These are phyloP conservation scores for Eudyptes chrysolophus DNA, from an alignment of 2,113 vertebrate species.

Conservation along the genomic window DNA sequence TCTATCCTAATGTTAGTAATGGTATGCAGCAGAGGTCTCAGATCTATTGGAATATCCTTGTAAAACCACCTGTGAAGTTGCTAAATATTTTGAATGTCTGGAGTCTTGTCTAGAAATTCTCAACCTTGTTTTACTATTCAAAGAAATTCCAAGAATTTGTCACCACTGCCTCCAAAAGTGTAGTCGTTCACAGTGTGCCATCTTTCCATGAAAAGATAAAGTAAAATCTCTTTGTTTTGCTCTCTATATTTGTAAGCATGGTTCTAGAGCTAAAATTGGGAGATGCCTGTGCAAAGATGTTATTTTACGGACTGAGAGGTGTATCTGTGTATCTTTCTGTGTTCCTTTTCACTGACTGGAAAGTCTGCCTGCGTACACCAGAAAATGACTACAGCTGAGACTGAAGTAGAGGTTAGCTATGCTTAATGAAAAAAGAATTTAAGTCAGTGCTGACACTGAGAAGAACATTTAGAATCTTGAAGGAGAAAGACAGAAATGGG, in stretches of 20 bases:
- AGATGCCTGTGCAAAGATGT: not conserved
- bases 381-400: not conserved
- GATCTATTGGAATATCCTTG: not conserved
- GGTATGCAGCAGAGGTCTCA: not conserved
- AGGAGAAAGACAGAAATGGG: not conserved
- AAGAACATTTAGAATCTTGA: not conserved
- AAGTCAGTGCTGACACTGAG: not conserved
- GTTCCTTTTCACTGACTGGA: not conserved
- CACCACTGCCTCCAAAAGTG: not conserved
- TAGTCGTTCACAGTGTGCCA: not conserved
- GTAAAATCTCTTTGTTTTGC: not conserved
- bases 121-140: not conserved
- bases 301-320: not conserved
- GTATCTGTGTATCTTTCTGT: not conserved
- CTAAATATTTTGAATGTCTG: not conserved
- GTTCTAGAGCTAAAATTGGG: not conserved
- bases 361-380: not conserved
- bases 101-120: conserved; percentile 4
- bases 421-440: not conserved
- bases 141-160: not conserved
- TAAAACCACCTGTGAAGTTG: not conserved
- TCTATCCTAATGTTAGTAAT: not conserved
- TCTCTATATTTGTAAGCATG: not conserved
- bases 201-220: not conserved
- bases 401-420: not conserved